Evolutionary conservation across 2,797 vertebrate genomes (phyloP).

Genomic region (Sarcophilus harrisii): DNA sequence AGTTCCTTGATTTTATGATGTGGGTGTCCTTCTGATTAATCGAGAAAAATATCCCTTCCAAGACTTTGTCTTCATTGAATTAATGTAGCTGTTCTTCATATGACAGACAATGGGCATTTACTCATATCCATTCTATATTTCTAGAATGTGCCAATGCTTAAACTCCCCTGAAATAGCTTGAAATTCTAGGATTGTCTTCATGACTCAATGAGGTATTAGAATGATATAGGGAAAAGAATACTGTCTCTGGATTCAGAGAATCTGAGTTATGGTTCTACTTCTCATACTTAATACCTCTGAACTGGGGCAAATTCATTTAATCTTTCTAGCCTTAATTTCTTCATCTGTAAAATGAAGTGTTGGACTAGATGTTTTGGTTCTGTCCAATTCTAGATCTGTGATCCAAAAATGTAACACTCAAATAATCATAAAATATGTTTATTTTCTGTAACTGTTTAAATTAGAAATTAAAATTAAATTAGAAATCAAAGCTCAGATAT

Average conservation of each 20-base stretch:
- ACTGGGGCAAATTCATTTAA: background rate
- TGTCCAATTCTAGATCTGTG: background rate
- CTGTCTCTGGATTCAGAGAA: background rate
- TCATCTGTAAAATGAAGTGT: background rate
- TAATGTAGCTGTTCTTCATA: background rate
- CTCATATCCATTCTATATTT: background rate
- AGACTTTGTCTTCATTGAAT: background rate
- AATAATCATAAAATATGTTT: background rate
- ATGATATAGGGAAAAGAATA: background rate
- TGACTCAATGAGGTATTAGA: background rate
- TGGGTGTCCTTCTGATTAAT: background rate
- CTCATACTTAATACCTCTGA: background rate
- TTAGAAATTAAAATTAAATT: background rate
- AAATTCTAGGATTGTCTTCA: background rate
- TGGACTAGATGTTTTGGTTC: background rate
- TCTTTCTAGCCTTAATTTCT: background rate
- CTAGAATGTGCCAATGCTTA: background rate
- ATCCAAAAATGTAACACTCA: background rate
- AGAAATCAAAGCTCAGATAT: slow-evolving; percentile 13
- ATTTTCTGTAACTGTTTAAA: slow-evolving; percentile 7
- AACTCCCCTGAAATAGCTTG: background rate
- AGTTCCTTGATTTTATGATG: background rate
- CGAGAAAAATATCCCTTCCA: background rate
- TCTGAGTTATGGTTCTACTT: background rate
- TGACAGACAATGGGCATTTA: background rate